These are phyloP conservation scores for Telmatherina bonti DNA, from an alignment of 2,797 vertebrate genomes.

Conservation along the genomic window DNA sequence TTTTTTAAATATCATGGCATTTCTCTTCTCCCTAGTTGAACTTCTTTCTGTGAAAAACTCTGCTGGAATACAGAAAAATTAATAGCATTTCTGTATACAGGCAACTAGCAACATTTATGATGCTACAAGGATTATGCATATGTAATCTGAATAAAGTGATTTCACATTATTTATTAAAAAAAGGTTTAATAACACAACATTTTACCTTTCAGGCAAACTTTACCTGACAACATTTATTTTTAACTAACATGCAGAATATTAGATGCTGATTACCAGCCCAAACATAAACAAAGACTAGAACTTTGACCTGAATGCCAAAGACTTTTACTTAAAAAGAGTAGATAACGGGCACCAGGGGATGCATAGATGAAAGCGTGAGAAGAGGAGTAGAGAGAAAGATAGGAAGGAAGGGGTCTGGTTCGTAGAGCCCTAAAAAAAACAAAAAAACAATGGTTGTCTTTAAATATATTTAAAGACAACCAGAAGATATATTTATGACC, in stretches of 20 bases:
- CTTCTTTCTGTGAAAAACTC: too few relatives aligned
- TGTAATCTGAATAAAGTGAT: neutral
- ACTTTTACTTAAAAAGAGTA: slow-evolving; percentile 48
- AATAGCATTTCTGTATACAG: neutral
- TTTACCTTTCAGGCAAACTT: neutral
- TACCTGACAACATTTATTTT: too few relatives aligned
- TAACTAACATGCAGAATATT: slow-evolving; percentile 19
- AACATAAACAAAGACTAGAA: neutral
- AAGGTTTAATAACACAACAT: neutral
- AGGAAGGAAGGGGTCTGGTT: slow-evolving; percentile 69
- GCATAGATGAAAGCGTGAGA: slow-evolving; percentile 65
- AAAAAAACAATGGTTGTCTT: slow-evolving; percentile 73
- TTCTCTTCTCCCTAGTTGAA: too few relatives aligned
- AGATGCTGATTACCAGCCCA: slow-evolving; percentile 29
- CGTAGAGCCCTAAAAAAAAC: slow-evolving; percentile 35
- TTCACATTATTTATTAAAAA: neutral
- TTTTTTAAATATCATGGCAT: too few relatives aligned
- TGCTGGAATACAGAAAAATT: too few relatives aligned
- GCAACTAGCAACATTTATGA: neutral
- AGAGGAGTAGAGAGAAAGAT: slow-evolving; percentile 60
- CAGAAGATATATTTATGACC: slow-evolving; percentile 69
- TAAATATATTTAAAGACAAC: slow-evolving; percentile 78
- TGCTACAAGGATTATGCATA: neutral
- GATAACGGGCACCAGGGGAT: slow-evolving; percentile 52
- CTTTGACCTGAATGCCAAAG: slow-evolving; percentile 37